These are phyloP conservation scores for Porites rus DNA, from an alignment of 92 coral and sea anemone genomes.

Conservation along the genomic window DNA sequence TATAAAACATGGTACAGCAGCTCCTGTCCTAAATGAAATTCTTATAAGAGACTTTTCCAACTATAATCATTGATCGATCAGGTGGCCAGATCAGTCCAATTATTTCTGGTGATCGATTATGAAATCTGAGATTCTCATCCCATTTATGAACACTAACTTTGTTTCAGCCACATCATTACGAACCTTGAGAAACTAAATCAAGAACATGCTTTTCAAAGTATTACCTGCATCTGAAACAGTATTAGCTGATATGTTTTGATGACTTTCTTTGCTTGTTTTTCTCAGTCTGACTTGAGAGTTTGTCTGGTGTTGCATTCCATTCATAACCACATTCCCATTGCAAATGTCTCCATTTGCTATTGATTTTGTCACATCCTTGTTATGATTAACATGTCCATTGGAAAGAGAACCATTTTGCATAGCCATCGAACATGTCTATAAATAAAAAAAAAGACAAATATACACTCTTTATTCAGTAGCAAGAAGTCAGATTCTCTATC, in stretches of 20 bases:
- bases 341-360: conserved; percentile 18
- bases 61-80: no score
- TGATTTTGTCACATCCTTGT: conserved; percentile 1
- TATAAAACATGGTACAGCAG: no score
- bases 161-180: no score
- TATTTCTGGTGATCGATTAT: no score
- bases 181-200: not conserved
- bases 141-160: no score
- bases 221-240: conserved; percentile 9
- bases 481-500: no score
- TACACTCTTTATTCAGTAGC: no score
- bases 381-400: conserved; percentile 54
- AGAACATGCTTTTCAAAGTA: not conserved
- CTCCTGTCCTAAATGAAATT: no score
- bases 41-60: no score
- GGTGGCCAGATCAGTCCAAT: no score
- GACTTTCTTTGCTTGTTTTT: conserved; percentile 26
- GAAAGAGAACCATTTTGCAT: conserved; percentile 18
- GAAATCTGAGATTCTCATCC: no score
- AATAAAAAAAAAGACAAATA: not conserved
- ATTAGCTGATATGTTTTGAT: not conserved
- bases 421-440: not conserved
- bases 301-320: conserved; percentile 20
- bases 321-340: conserved; percentile 36
- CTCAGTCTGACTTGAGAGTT: conserved; percentile 46